Conservation (phyloP, 2,113 vertebrate species). For the Microtus montanus region DNA sequence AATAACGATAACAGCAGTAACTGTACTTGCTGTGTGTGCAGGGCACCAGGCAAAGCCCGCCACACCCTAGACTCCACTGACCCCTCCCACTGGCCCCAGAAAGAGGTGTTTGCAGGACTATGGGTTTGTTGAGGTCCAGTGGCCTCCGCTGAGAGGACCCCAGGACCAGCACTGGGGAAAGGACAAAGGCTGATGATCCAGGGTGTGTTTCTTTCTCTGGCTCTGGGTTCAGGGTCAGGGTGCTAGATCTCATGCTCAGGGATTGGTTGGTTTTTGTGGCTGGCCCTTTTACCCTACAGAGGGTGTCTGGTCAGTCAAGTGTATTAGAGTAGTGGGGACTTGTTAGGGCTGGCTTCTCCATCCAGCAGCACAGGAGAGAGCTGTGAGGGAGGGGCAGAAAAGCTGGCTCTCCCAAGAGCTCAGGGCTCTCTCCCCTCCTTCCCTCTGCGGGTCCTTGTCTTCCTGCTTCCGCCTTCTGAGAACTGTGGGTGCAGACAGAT, state of each 20-base stretch:
- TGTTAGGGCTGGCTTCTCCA: background rate
- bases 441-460: background rate
- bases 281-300: too few relatives aligned
- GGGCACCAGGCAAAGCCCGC: rapidly evolving
- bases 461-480: background rate
- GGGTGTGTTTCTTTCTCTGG: too few relatives aligned
- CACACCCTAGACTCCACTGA: background rate
- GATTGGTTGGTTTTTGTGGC: too few relatives aligned
- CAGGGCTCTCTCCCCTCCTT: background rate
- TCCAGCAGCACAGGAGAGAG: too few relatives aligned
- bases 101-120: too few relatives aligned
- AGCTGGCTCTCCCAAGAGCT: too few relatives aligned
- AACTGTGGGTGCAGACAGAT: background rate
- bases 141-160: background rate
- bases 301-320: too few relatives aligned
- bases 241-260: too few relatives aligned
- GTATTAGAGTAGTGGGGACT: background rate
- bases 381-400: background rate
- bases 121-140: background rate
- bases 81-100: background rate
- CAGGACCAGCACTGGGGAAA: background rate
- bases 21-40: too few relatives aligned
- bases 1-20: background rate
- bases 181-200: background rate
- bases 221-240: too few relatives aligned